phyloP scores from a whole-genome alignment of 2,113 vertebrate genomes.

The Otus sunia region DNA sequence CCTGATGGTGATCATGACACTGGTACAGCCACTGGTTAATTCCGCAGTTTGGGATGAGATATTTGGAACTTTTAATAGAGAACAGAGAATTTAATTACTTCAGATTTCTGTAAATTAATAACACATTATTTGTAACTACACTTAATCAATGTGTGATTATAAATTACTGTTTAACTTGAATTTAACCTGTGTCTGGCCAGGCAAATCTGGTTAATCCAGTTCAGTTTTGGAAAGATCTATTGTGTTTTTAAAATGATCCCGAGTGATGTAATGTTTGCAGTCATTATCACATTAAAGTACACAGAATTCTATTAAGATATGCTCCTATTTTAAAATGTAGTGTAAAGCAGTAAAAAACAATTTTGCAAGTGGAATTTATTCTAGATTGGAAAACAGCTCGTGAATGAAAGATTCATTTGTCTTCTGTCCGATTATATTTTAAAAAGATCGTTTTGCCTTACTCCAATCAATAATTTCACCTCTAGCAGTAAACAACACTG shows the following conservation, averaged over 20 bases:
- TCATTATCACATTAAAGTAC: neutral
- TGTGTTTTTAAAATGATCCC: neutral
- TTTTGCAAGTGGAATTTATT: constrained; percentile 14
- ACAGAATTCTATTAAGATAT: neutral
- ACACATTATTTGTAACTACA: neutral
- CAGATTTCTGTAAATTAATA: neutral
- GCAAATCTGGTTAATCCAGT: neutral
- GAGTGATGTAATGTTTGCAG: neutral
- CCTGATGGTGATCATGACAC: neutral
- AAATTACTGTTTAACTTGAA: neutral
- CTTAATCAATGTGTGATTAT: neutral
- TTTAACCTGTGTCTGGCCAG: neutral
- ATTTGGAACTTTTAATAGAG: neutral
- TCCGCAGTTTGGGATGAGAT: neutral
- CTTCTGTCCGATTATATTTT: neutral
- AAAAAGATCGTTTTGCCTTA: neutral
- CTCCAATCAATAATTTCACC: neutral
- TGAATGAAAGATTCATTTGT: constrained; percentile 16
- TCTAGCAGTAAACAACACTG: neutral
- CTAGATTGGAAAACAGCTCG: neutral
- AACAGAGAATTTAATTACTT: neutral
- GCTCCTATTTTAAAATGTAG: neutral
- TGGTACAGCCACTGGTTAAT: neutral
- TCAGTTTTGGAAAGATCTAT: neutral
- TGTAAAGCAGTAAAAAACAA: neutral